Conservation (phyloP, 2,888 invertebrate species). For the Dryocosmus kuriphilus region DNA sequence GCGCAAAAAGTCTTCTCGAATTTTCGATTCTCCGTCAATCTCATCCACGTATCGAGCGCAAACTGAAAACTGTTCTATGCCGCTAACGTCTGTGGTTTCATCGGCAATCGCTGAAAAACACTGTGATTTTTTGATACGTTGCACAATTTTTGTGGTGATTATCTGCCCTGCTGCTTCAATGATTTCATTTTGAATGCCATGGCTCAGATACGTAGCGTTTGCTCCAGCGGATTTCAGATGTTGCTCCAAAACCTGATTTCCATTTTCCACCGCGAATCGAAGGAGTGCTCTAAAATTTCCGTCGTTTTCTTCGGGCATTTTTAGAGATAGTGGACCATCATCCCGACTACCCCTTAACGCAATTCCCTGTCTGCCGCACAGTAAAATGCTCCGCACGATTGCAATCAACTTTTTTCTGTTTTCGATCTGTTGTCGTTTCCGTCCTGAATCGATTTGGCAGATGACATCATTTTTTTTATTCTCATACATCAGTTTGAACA, state of each 20-base stretch:
- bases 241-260: background rate
- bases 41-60: no score
- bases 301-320: slow-evolving; percentile 8
- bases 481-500: slow-evolving; percentile 9
- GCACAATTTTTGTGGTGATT: background rate
- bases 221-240: background rate
- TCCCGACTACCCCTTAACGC: slow-evolving; percentile 27
- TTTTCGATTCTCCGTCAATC: no score
- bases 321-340: background rate
- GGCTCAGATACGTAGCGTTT: background rate
- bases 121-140: background rate
- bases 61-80: no score
- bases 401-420: slow-evolving; percentile 28
- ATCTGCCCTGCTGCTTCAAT: background rate
- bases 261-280: background rate
- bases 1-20: no score
- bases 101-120: background rate
- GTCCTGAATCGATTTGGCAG: background rate
- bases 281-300: slow-evolving; percentile 36
- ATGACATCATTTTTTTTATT: slow-evolving; percentile 14
- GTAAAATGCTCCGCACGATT: slow-evolving; percentile 21
- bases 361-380: slow-evolving; percentile 43
- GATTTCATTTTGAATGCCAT: background rate
- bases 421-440: background rate
- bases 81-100: background rate